These are phyloP conservation scores for Poicephalus gulielmi DNA, from an alignment of 2,113 vertebrate species.

Conservation along the genomic window DNA sequence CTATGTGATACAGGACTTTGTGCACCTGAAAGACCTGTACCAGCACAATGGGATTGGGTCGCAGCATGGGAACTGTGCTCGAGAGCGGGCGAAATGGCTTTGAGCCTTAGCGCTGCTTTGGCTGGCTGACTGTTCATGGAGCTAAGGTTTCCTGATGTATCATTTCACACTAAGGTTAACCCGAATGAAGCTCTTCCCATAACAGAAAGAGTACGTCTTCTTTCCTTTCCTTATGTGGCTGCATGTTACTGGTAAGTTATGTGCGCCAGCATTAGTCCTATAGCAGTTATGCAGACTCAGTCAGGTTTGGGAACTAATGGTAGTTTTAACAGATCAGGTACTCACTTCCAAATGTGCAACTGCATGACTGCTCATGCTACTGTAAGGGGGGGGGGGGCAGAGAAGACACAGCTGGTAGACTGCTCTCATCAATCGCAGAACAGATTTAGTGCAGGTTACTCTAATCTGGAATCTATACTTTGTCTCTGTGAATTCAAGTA, in stretches of 20 bases:
- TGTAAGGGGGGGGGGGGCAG: background rate
- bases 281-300: background rate
- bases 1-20: background rate
- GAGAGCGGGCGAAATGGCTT: background rate
- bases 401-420: background rate
- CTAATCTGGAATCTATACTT: background rate
- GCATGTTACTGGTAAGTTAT: background rate
- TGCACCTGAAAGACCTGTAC: background rate
- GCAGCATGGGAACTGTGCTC: background rate
- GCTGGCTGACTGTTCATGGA: background rate
- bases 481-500: background rate
- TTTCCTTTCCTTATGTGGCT: background rate
- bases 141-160: background rate
- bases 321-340: background rate
- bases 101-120: background rate
- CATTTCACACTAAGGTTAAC: background rate
- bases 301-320: background rate
- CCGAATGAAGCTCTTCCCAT: background rate
- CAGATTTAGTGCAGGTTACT: background rate
- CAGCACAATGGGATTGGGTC: background rate
- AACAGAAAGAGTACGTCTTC: background rate
- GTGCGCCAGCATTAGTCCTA: background rate
- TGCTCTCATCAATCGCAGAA: background rate
- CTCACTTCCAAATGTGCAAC: background rate
- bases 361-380: accelerated